Conservation (phyloP, 2,888 invertebrate species). For the Cryptocephalus moraei region DNA sequence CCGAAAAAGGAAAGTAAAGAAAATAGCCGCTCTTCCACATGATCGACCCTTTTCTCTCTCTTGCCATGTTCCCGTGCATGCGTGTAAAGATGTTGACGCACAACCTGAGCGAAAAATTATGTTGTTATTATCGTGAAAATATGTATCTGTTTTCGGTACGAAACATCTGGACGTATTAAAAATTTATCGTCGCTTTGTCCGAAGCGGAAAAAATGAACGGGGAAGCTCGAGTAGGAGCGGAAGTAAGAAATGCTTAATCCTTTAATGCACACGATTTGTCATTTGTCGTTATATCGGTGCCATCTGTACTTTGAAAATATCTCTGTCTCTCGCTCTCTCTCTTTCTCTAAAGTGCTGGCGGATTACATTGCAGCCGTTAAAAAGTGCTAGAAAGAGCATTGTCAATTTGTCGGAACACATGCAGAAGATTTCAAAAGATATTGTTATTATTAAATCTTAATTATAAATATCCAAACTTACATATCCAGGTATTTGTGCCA, state of each 20-base stretch:
- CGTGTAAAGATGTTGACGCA: conserved; percentile 13
- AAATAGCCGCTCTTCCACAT: conserved; percentile 24
- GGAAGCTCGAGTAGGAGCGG: conserved; percentile 15
- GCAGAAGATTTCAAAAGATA: no score
- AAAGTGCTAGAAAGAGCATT: no score
- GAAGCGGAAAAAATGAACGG: conserved; percentile 4
- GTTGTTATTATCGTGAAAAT: conserved; percentile 8
- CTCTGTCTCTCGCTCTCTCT: no score
- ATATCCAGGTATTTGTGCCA: no score
- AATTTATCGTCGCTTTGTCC: no score
- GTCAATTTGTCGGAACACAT: no score
- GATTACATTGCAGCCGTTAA: no score
- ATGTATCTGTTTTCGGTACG: conserved; percentile 6
- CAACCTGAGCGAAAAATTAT: conserved; percentile 12
- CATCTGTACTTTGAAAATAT: no score
- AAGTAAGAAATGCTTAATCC: conserved; percentile 11
- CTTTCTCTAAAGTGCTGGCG: no score
- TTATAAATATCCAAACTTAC: no score
- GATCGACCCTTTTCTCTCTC: conserved; percentile 22
- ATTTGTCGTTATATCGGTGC: no score
- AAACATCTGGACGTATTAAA: conserved; percentile 10
- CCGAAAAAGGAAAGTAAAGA: conserved; percentile 22
- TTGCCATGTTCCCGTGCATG: conserved; percentile 12
- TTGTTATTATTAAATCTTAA: no score
- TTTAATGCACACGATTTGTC: conserved; percentile 4